Conservation (phyloP, 2,113 vertebrate genomes). For the Chaetodon trifascialis region DNA sequence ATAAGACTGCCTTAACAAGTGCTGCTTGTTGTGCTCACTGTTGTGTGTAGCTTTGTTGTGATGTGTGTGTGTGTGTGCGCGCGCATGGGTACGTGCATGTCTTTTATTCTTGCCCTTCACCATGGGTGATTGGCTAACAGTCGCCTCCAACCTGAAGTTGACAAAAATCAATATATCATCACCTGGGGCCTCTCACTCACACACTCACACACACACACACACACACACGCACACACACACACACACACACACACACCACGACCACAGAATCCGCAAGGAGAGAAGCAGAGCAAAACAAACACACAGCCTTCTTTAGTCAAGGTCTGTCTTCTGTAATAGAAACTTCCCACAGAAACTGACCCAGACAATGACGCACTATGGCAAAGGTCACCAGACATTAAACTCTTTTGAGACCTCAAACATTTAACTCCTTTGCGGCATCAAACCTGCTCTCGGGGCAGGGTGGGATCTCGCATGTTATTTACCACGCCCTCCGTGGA, state of each 20-base stretch:
- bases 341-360: slow-evolving; percentile 70
- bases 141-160: slow-evolving; percentile 79
- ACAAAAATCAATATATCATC: slow-evolving; percentile 85
- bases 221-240: slow-evolving; percentile 19
- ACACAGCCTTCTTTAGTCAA: slow-evolving; percentile 68
- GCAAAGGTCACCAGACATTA: slow-evolving; percentile 74
- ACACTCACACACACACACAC: slow-evolving; percentile 21
- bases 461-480: slow-evolving; percentile 16
- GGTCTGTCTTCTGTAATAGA: slow-evolving; percentile 76
- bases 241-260: slow-evolving; percentile 23
- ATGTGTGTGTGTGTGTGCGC: slow-evolving; percentile 15
- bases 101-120: slow-evolving; percentile 78
- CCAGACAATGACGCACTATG: slow-evolving; percentile 45
- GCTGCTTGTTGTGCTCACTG: slow-evolving; percentile 57
- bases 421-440: slow-evolving; percentile 61
- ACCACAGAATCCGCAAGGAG: slow-evolving; percentile 52
- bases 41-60: slow-evolving; percentile 53
- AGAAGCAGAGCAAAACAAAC: slow-evolving; percentile 69
- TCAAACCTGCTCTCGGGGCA: neutral
- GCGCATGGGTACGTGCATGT: slow-evolving; percentile 10
- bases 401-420: slow-evolving; percentile 54
- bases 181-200: slow-evolving; percentile 53
- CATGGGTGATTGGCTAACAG: slow-evolving; percentile 80
- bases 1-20: slow-evolving; percentile 67
- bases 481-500: slow-evolving; percentile 22